phyloP scores from a whole-genome alignment of 92 coral and sea anemone species.

The Palythoa heliodiscus region DNA sequence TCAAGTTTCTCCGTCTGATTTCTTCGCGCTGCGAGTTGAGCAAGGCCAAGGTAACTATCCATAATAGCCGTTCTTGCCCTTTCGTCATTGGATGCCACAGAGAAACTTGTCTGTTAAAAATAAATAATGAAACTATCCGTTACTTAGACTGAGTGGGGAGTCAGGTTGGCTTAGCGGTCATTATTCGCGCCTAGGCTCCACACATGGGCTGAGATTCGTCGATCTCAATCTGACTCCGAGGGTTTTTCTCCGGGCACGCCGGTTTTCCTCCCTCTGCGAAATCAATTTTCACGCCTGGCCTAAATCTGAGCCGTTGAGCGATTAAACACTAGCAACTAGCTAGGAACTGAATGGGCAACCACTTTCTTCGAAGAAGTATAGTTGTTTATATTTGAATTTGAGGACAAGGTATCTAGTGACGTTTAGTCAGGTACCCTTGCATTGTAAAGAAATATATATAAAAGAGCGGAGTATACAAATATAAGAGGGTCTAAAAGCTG shows the following conservation, averaged over 20 bases:
- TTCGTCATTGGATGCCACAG: constrained; percentile 14
- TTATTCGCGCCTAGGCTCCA: neutral
- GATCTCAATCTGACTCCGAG: neutral
- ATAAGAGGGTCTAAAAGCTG: too few species aligned
- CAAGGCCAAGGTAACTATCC: constrained; percentile 33
- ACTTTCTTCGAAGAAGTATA: too few species aligned
- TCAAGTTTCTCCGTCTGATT: constrained; percentile 2
- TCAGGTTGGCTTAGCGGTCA: neutral
- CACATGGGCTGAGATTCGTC: too few species aligned
- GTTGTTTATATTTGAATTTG: too few species aligned
- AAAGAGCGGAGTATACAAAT: neutral
- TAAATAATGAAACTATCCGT: neutral
- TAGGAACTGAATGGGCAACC: too few species aligned
- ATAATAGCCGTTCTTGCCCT: neutral
- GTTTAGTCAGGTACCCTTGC: too few species aligned
- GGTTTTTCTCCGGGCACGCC: too few species aligned
- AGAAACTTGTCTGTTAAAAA: neutral
- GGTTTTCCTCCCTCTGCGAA: too few species aligned
- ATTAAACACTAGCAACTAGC: too few species aligned
- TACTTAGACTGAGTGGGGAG: neutral
- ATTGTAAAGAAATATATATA: neutral
- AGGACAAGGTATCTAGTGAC: too few species aligned
- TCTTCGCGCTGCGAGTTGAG: neutral
- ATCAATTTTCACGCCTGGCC: too few species aligned
- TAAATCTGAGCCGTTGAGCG: too few species aligned